Base-by-base conservation (phyloP, 2,797 vertebrate species). In the Crax fasciolata region DNA sequence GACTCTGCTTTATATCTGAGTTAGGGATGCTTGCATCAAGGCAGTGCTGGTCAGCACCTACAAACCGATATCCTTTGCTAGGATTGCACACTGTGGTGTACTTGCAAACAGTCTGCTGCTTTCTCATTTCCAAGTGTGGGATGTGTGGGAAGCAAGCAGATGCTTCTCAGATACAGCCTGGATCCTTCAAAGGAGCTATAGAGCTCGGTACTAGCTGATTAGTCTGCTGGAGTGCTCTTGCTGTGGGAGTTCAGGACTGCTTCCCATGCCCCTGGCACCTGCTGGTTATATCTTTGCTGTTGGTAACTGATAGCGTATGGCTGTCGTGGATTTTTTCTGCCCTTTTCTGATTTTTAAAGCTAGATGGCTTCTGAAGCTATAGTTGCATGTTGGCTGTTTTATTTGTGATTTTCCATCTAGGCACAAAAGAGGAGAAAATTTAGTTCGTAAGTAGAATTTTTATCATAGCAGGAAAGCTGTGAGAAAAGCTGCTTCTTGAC, bases 31-130 rank as follows among this genome's bases (percentile, higher is more conserved):
- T 65, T 25, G 48, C 2, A 0, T 32, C 44, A n/a, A 44, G 43
- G 1, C 2, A 3, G 3, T 30, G 44, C 73, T 61, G 43, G 8
- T 68, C 35, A 57, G 68, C 57, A 25, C n/a, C 35, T 49, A 10
- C 24, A n/a, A 32, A 35, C 19, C 1, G 3, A 27, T 35, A 9
- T 20, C 24, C 61, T 49, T 20, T 41, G 25, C 19, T 0, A 4
- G 68, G 25, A 12, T 4, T 44, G 55, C 30, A 30, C 49, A 1
- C 27, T 1, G 1, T 1, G 6, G 59, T 54, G 58, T 30, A 27
- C 27, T 66, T 54, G 32, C 18, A 66, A 30, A 55, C 28, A 24
- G 39, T 41, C 65, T 49, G 19, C 46, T 52, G 59, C 27, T 46
- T 52, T 41, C 30, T 62, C 24, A 10, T 43, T 38, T 63, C 62